Evolutionary conservation across 2,888 invertebrate genomes (phyloP).

Genomic region (Phytoseiulus persimilis): DNA sequence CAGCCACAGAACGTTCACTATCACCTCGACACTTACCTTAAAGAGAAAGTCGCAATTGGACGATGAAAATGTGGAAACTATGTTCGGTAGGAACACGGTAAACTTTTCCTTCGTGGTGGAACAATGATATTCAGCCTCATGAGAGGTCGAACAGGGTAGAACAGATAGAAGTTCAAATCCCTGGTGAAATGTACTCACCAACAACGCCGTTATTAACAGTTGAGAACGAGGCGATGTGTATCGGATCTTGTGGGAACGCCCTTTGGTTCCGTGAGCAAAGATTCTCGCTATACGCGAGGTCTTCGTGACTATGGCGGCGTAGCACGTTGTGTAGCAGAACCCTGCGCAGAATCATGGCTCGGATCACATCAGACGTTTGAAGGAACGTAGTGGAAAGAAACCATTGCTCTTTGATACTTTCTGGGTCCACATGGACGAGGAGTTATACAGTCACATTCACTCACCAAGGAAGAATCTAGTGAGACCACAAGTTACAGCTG

Average conservation of each 20-base stretch:
- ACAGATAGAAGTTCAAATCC: not conserved
- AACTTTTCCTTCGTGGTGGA: no score
- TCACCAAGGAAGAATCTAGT: constrained; percentile 48
- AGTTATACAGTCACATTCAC: no score
- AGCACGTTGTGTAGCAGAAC: constrained; percentile 55
- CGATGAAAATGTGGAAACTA: not conserved
- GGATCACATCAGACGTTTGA: no score
- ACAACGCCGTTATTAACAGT: constrained; percentile 54
- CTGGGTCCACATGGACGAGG: no score
- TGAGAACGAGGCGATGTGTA: constrained; percentile 53
- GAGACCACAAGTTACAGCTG: constrained; percentile 52
- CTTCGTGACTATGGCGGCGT: constrained; percentile 56
- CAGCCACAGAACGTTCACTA: constrained; percentile 54
- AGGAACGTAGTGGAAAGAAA: no score
- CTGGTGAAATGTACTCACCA: constrained; percentile 48
- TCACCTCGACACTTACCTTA: constrained; percentile 51
- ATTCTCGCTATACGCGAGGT: constrained; percentile 57
- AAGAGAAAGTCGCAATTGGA: no score
- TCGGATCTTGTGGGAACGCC: constrained; percentile 44
- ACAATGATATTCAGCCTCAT: not conserved
- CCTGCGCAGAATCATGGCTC: constrained; percentile 57
- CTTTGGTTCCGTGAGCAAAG: constrained; percentile 50
- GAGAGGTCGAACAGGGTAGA: no score
- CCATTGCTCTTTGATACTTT: no score
- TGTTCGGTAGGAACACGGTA: not conserved